Percentiles rank a stretch among this genome's conserved stretches.
Evolutionary conservation across 1,140 invertebrate species (phyloP).

Genomic region (Nephila pilipes): DNA sequence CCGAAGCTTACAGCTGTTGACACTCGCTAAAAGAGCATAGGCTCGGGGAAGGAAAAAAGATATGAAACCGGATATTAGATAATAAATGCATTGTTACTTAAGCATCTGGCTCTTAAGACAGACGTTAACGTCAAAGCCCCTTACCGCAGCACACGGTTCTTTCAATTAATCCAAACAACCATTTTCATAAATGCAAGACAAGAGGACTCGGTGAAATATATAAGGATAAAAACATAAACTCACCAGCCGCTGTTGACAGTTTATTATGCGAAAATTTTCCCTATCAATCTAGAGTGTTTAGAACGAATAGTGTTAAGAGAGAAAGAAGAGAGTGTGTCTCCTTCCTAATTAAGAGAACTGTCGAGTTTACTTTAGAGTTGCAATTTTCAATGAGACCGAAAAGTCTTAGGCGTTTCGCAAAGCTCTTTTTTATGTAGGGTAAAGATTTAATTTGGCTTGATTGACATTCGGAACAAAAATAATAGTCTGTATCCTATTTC

Average conservation of each 20-base stretch:
- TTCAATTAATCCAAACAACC: constrained; percentile 48
- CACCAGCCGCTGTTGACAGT: constrained; percentile 54
- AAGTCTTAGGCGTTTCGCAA: neutral
- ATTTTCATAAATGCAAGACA: neutral
- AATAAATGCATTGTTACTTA: constrained; percentile 43
- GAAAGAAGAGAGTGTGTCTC: constrained; percentile 15
- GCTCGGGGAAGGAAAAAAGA: neutral
- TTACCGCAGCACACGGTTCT: neutral
- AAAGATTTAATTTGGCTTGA: neutral
- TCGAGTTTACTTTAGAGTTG: neutral
- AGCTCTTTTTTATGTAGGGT: neutral
- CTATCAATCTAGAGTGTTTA: constrained; percentile 14
- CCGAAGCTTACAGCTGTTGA: neutral
- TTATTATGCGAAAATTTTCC: constrained; percentile 45
- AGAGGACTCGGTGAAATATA: neutral
- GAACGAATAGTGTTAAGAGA: neutral
- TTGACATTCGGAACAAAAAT: neutral
- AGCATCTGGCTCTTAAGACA: neutral
- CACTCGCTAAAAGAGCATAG: neutral
- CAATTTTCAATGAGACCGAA: neutral
- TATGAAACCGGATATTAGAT: constrained; percentile 15
- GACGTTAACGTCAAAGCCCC: neutral
- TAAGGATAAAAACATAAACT: constrained; percentile 25
- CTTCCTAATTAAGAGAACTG: constrained; percentile 55
- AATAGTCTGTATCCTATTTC: too few species aligned